A percentile compares a stretch with the other conserved stretches of the same genome.
These are phyloP conservation scores for Taurulus bubalis DNA, from an alignment of 2,113 vertebrate genomes.

Conservation along the genomic window DNA sequence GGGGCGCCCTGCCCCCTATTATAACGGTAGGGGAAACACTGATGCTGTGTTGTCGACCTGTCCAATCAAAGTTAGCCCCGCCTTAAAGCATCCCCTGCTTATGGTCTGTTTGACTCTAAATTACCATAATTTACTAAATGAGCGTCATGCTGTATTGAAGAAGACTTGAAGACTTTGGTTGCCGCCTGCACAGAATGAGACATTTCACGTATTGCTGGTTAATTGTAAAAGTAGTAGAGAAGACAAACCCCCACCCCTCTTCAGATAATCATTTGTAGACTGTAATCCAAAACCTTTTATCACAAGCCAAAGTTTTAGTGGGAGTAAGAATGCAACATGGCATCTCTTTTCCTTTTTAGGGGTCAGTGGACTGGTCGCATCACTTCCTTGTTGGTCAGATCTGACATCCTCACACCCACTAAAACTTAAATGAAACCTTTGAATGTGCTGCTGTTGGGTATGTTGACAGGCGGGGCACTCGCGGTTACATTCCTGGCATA, in stretches of 20 bases:
- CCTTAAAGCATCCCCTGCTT: no score
- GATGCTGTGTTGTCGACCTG: no score
- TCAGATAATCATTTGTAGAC: no score
- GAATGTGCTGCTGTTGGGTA: not conserved
- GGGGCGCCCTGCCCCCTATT: no score
- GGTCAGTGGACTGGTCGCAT: conserved; percentile 4
- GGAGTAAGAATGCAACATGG: not conserved
- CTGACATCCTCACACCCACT: conserved; percentile 16
- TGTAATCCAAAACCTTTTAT: no score
- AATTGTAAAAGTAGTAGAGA: not conserved
- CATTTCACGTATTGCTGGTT: no score
- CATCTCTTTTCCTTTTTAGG: not conserved
- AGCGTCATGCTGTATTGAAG: no score
- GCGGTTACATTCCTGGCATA: conserved; percentile 41
- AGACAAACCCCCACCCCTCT: not conserved
- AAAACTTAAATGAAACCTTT: conserved; percentile 4
- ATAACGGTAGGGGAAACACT: no score
- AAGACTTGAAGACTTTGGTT: no score
- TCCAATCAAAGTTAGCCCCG: no score
- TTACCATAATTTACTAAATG: no score
- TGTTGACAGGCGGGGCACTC: not conserved
- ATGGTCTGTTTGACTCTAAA: no score
- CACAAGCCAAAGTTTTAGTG: not conserved
- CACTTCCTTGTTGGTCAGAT: not conserved
- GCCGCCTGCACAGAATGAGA: not conserved